Base-by-base conservation (phyloP, 1,140 invertebrate species). In the Heliconius congener region DNA sequence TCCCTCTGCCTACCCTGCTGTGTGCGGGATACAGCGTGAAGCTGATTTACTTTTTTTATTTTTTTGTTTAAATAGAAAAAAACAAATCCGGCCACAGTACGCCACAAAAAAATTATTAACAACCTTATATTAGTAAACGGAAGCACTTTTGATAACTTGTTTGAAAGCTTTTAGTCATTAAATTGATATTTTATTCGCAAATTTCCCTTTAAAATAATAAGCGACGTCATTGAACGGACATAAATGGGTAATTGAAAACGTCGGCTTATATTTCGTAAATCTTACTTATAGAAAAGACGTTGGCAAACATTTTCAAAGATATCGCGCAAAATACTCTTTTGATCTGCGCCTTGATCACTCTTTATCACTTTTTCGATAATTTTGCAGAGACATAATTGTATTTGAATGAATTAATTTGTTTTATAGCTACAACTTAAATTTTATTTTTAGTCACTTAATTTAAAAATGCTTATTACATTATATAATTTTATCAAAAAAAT, bases 251-350 rank as follows among this genome's bases (percentile, higher is more conserved):
- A 82, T 77, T 80, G 78, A 80, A 82, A 81, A 81, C 76, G 77
- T 76, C 78, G 52, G 73, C 79, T 81, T 81, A 71, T 71, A 46
- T 72, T 75, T 50, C 23, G 46, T 81, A 81, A 81, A 73, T 80
- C 46, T 82, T 55, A 84, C 19, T 80, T 80, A 75, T 78, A 80
- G 42, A 81, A 77, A 82, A 80, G 82, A 52, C 78, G 75, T 84
- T 73, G 23, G 55, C 71, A 80, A 80, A 76, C 39, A 76, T 73
- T 80, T 76, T 19, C 74, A 66, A 71, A 73, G 78, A 46, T 73
- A 77, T 80, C 74, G 71, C 37, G 23, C 71, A 46, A 71, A 76
- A 55, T 70, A 71, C 70, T 73, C 79, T 76, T 77, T 80, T 76
- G 79, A 80, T 80, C 60, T 74, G 57, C 30, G 8, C 27, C 42